Evolutionary conservation across 2,113 vertebrate species (phyloP), one percentile per base, ranked within the genome.

Genomic region (Myrmophylax atrothorax): DNA sequence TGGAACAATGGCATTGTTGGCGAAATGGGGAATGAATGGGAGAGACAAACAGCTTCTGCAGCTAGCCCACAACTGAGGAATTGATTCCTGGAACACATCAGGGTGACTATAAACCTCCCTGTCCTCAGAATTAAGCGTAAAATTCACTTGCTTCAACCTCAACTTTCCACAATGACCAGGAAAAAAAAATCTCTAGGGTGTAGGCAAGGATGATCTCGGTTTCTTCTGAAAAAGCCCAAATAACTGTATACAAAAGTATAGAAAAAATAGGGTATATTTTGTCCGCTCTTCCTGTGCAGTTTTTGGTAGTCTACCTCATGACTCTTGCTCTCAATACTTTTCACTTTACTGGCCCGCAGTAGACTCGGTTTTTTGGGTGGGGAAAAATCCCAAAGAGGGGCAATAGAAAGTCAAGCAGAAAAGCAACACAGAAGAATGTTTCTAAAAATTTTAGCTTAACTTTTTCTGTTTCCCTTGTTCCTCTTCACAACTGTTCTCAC

Each of bases 1-100:
- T 40, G 93, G 81, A 96, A 96, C 96, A 97, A 96, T 97, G 90
- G 93, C 92, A 87, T 94, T 96, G 94, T 92, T 95, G 94, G 82
- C 35, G 2, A 95, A 89, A 93, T 78, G 80, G 67, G 62, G 62
- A 46, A 87, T 96, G 96, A 95, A 94, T 93, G 90, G 83, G 86
- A 86, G 93, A 93, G 90, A 96, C 85, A 95, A 93, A 96, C 88
- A 92, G 90, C 93, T 94, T 94, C 96, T 96, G 90, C 96, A 95
- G 85, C 74, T 92, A 94, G 90, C 94, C 94, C 96, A 93, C 90
- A 96, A 87, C 90, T 90, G 92, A 95, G 68, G 44, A 73, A 53
- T 47, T 81, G 50, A 25, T 94, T 96, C 91, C 95, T 97, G 95
- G 95, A 96, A 95, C 91, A 83, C 87, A 94, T 91, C 92, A 95